Percentiles rank a stretch among this genome's conserved stretches.
Conservation (phyloP, 2,888 invertebrate species). For the Dexiosoma caninum region DNA sequence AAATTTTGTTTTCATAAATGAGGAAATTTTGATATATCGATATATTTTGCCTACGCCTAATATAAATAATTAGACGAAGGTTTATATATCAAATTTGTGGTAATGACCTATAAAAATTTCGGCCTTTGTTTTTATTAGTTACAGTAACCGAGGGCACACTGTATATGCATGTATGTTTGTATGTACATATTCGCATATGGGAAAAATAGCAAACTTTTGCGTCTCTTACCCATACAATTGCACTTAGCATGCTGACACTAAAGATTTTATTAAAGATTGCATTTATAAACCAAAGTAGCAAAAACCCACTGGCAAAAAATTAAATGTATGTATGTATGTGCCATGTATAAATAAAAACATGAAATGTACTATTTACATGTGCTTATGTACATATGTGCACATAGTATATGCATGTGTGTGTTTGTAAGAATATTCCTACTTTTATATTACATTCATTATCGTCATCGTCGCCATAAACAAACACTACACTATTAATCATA, state of each 20-base stretch:
- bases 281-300: background rate
- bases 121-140: no score
- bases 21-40: no score
- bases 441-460: constrained; percentile 24
- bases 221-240: no score
- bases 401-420: background rate
- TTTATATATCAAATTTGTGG: no score
- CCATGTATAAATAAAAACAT: background rate
- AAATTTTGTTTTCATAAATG: no score
- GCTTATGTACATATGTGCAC: background rate
- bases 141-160: no score
- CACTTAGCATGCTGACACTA: no score
- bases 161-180: background rate
- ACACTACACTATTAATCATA: background rate
- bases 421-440: background rate
- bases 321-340: no score
- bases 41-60: no score
- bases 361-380: background rate
- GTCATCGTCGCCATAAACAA: background rate
- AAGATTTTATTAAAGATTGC: no score
- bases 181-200: background rate
- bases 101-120: no score
- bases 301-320: background rate
- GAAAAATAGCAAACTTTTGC: background rate
- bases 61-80: no score